Evolutionary conservation across 2,888 invertebrate species (phyloP), one percentile per base, ranked within the genome.

Genomic region (Cosmorhoe ocellata): DNA sequence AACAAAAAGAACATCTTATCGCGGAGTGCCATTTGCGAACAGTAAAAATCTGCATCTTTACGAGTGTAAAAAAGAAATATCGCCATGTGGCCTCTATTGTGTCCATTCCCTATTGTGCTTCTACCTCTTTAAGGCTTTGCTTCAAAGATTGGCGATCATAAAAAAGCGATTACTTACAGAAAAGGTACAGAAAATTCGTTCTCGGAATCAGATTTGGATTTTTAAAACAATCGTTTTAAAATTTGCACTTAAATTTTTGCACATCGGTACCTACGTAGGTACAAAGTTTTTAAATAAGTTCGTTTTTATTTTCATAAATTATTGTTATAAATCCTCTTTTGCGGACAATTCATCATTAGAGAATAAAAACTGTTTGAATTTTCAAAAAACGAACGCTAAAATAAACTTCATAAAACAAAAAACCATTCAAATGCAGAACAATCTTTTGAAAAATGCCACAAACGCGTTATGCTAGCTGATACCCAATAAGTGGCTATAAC

Each of bases 11-110:
- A 56, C 56, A 47, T 63, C 61, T 74, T 81, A 80, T 79, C 77
- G 75, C 66, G n/a, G n/a, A 57, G 72, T 69, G 66, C 74, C 71
- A 73, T 67, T 74, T 69, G 62, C 60, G 69, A 77, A 82, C 81
- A 80, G 81, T 82, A 79, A 79, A 49, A 81, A 72, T 77, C 76
- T 73, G 74, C 79, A 82, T 78, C 74, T 76, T 77, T 77, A 69
- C 65, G 73, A 76, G 72, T 76, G 71, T 81, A 81, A 81, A 82
- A 75, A 71, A 11, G 36, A 80, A 36, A 78, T 69, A 74, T 67
- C 67, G 67, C 81, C 85, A 84, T 83, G 79, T 86, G 84, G 84
- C 76, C 72, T 67, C 84, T 70, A 89, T 89, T 89, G 89, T 89
- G 66, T 79, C 71, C 74, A 59, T 66, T 59, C 56, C 45, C 83